Conservation (phyloP, 2,113 vertebrate species). For the Aviceda subcristata region DNA sequence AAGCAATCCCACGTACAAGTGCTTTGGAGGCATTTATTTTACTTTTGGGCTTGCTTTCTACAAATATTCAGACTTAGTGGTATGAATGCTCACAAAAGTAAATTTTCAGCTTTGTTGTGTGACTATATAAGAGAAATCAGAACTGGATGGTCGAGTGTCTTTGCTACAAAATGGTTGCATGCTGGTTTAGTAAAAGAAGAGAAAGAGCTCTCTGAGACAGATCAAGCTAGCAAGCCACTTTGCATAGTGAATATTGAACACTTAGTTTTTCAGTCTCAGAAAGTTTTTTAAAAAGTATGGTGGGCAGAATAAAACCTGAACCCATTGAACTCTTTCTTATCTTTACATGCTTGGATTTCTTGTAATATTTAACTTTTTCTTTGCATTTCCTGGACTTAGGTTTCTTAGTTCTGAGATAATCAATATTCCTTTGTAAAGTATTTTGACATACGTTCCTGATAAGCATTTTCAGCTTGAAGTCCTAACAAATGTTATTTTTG, state of each 20-base stretch:
- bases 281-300: neutral
- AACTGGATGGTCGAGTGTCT: neutral
- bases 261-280: neutral
- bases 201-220: neutral
- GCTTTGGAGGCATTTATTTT: neutral
- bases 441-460: neutral
- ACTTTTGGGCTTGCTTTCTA: neutral
- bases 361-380: slow-evolving; percentile 21
- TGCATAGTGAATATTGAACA: neutral
- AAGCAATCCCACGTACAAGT: neutral
- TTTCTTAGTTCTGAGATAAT: neutral
- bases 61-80: neutral
- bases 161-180: neutral
- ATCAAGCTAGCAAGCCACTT: neutral
- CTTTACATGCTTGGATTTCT: neutral
- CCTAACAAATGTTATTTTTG: neutral
- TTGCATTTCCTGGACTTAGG: neutral
- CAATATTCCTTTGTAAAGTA: neutral
- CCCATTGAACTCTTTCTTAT: neutral
- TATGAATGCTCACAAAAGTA: neutral
- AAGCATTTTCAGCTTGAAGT: neutral
- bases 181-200: neutral
- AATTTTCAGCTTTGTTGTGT: neutral
- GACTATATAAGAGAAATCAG: neutral
- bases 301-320: neutral